Conservation (phyloP, 30 jellyfish, hydroid and myxozoan genomes). For the Euphysa ruthae region DNA sequence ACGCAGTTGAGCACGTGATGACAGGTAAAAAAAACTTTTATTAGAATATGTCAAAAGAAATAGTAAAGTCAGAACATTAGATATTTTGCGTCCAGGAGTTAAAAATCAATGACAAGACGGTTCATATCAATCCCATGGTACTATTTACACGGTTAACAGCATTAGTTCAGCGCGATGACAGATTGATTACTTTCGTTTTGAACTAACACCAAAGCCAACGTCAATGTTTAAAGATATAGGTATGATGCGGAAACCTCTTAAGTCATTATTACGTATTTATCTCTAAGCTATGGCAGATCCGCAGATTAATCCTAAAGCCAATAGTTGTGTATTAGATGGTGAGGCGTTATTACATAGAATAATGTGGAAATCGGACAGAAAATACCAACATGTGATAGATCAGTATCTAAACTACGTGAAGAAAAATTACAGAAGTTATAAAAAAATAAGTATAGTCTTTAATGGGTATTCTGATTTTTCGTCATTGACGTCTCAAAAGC, state of each 20-base stretch:
- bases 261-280: constrained; percentile 10
- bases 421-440: neutral
- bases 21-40: too few relatives aligned
- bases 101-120: neutral
- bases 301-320: neutral
- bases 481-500: too few relatives aligned
- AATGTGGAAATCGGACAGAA: constrained; percentile 5
- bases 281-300: neutral
- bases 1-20: constrained; percentile 24
- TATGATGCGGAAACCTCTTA: constrained; percentile 30
- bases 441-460: neutral
- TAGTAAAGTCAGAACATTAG: constrained; percentile 19
- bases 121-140: constrained; percentile 27
- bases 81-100: constrained; percentile 2
- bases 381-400: constrained; percentile 7
- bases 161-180: constrained; percentile 23
- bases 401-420: constrained; percentile 11
- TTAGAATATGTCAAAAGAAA: constrained; percentile 20
- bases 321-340: constrained; percentile 30
- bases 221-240: constrained; percentile 31
- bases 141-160: constrained; percentile 23
- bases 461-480: too few relatives aligned
- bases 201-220: too few relatives aligned
- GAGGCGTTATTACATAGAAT: constrained; percentile 42
- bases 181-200: too few relatives aligned